Base-by-base conservation (phyloP, 1,140 invertebrate genomes). In the Vollenhovia emeryi region DNA sequence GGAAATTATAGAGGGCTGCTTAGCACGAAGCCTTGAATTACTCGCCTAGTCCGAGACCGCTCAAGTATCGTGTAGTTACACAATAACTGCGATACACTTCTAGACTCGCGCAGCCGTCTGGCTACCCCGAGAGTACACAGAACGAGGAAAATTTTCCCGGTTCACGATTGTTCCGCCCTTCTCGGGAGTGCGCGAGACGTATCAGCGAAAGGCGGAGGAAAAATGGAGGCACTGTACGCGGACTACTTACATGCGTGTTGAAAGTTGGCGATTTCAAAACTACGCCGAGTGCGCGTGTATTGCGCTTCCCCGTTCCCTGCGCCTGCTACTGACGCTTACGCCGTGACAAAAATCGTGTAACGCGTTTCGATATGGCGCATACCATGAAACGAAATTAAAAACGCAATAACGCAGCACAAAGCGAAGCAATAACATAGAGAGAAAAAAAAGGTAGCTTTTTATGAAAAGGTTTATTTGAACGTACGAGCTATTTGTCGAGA, bases 11-110 rank as follows among this genome's bases (percentile, higher is more conserved):
- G 79, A 87, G 74, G 84, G 55, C 59, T 48, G 64, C 71, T 85
- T 43, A 27, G 27, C 33, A 57, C 24, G 30, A 30, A 57, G n/a
- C 18, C 43, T 87, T 50, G 74, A 75, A 84, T 74, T 83, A 76
- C 64, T 69, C 71, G 78, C 59, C 74, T 68, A 57, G 27, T 36
- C 55, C 43, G 84, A 84, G 59, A 78, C 71, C 27, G 74, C 62
- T 73, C 64, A 92, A 90, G 87, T 90, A 92, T 90, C 85, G 64
- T 87, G 79, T 89, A 88, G 78, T 62, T 87, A 85, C 85, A 85
- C 78, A 79, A 87, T 87, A 90, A 82, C 87, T n/a, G 55, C 66
- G 52, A 84, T 89, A 86, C 87, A 86, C 87, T 89, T 84, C 33
- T 27, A 50, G 48, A 24, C 76, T 52, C 64, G 59, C 83, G 75